phyloP scores from a whole-genome alignment of 2,113 vertebrate genomes.

The Acrocephalus kingi region DNA sequence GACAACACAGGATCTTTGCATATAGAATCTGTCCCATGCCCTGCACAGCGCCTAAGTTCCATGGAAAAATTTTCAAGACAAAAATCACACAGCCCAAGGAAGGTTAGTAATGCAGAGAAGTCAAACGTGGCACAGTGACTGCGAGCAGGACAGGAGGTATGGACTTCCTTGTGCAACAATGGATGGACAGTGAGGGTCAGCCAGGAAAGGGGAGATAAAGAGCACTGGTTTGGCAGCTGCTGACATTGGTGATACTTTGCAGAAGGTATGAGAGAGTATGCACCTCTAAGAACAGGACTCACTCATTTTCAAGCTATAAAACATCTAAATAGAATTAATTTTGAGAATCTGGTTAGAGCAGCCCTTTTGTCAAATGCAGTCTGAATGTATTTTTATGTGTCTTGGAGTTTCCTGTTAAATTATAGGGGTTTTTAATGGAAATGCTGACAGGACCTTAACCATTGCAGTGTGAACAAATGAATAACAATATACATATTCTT shows the following conservation, averaged over 20 bases:
- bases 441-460: conserved; percentile 45
- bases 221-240: not conserved
- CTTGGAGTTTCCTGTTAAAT: conserved; percentile 46
- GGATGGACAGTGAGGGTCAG: not conserved
- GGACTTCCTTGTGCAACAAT: not conserved
- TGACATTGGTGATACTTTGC: not conserved
- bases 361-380: not conserved
- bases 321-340: not conserved
- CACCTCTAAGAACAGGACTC: not conserved
- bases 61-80: not conserved
- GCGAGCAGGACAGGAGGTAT: not conserved
- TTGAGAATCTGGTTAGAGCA: not conserved
- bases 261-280: not conserved
- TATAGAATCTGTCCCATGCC: not conserved
- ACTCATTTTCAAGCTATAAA: not conserved
- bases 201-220: not conserved
- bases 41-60: not conserved
- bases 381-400: not conserved
- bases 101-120: not conserved
- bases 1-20: not conserved
- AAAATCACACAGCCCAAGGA: not conserved
- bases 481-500: conserved; percentile 44
- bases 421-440: conserved; percentile 8
- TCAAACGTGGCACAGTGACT: not conserved
- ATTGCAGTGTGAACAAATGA: conserved; percentile 45